Base-by-base conservation (phyloP, 2,797 vertebrate species). In the Phataginus tricuspis region DNA sequence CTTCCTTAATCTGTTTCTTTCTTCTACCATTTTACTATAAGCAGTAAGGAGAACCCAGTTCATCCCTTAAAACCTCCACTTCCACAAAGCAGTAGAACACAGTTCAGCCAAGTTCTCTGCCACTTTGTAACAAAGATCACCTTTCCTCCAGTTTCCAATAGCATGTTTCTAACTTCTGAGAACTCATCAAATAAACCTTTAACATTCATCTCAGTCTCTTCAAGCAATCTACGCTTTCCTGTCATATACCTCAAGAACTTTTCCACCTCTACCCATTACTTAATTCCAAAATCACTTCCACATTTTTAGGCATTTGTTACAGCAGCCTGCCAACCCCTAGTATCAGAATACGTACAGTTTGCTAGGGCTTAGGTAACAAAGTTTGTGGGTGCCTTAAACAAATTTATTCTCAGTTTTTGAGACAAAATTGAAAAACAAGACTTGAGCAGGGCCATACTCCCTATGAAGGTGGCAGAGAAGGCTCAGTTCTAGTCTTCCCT, bases 1-100 rank as follows among this genome's bases (percentile, higher is more conserved):
- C 8, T 68, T 68, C 72, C 55, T 79, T 74, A 79, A 13, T 34
- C 61, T 86, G n/a, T 19, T 75, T n/a, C 14, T 74, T 84, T 80
- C 19, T 3, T 59, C 9, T 75, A 15, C 55, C 25, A 23, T 91
- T 90, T 68, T 55, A 93, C 27, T 51, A 11, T 51, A 23, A 34
- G 6, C 2, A 34, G 27, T 16, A 69, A 80, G 14, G 9, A 80
- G n/a, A 66, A 64, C 31, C 7, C 19, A 19, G 18, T 34, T n/a
- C 13, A 74, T 63, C 34, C 49, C 37, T 37, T 61, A 2, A 5
- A 74, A 74, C 4, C 71, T 53, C 29, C 68, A 57, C 6, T 93
- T 64, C 25, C 31, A 66, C 11, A 66, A 59, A 53, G 77, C 21
- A 55, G 14, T 14, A 37, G 42, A 77, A 59, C 15, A 85, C 34